A percentile compares a stretch with the other conserved stretches of the same genome.
Conservation (phyloP, 1,140 invertebrate genomes). For the Drosophila yakuba region DNA sequence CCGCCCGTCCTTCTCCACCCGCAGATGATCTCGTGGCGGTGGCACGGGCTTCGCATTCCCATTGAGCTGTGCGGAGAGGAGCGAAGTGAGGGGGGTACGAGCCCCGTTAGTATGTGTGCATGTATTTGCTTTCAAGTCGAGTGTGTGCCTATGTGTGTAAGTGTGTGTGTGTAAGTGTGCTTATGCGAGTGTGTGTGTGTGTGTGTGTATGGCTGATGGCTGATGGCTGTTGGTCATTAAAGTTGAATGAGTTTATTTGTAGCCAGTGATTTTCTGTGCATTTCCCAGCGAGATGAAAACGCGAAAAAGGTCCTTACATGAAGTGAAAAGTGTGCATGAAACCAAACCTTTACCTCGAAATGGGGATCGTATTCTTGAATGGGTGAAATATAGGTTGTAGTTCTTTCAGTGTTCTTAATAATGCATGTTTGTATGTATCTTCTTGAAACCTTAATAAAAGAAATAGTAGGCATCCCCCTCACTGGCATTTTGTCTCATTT, state of each 20-base stretch:
- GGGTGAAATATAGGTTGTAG: too few species aligned
- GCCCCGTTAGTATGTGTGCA: too few species aligned
- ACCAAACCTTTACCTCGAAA: constrained; percentile 12
- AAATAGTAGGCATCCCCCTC: neutral
- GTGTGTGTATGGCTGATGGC: constrained; percentile 13
- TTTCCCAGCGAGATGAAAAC: constrained; percentile 2
- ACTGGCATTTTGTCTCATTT: neutral
- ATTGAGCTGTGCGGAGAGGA: constrained; percentile 64
- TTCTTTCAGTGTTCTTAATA: too few species aligned
- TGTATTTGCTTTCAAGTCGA: too few species aligned
- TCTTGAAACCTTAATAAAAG: neutral
- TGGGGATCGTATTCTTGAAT: too few species aligned
- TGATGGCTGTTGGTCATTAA: constrained; percentile 36
- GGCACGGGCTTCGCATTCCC: constrained; percentile 88
- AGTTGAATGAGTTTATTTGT: constrained; percentile 33
- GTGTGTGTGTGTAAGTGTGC: constrained; percentile 17
- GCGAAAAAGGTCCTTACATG: constrained; percentile 7
- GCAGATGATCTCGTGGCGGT: constrained; percentile 90
- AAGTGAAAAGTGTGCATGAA: constrained; percentile 23
- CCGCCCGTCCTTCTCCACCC: constrained; percentile 87
- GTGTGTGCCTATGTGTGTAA: constrained; percentile 13
- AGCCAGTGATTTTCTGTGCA: constrained; percentile 22
- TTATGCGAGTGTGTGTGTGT: constrained; percentile 23
- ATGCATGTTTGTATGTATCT: too few species aligned
- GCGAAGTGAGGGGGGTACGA: too few species aligned